Evolutionary conservation across 1,140 invertebrate genomes (phyloP).

Genomic region (Conus betulinus): DNA sequence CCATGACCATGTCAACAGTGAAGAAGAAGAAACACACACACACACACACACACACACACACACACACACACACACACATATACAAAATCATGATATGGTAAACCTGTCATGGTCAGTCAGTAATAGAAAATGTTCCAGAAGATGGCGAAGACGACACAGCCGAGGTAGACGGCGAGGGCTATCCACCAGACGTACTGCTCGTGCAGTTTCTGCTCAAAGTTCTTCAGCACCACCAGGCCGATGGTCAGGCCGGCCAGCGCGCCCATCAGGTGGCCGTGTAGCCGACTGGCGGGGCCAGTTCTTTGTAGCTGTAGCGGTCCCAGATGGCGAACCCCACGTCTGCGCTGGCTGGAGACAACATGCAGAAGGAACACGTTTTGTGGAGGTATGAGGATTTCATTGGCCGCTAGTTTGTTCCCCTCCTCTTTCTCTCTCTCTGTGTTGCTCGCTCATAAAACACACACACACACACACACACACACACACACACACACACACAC

Average conservation of each 20-base stretch:
- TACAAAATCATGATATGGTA: background rate
- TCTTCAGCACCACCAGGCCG: constrained; percentile 95
- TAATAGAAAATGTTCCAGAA: constrained; percentile 85
- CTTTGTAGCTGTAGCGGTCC: constrained; percentile 84
- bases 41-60: constrained; percentile 20
- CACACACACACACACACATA: constrained; percentile 21
- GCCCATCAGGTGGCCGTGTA: constrained; percentile 97
- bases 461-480: too few relatives aligned
- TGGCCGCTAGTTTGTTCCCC: too few relatives aligned
- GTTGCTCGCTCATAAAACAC: too few relatives aligned
- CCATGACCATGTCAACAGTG: too few relatives aligned
- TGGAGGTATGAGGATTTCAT: too few relatives aligned
- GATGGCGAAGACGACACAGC: constrained; percentile 93
- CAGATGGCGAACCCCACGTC: constrained; percentile 98
- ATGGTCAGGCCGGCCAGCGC: constrained; percentile 92
- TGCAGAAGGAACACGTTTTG: too few relatives aligned
- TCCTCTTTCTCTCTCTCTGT: too few relatives aligned
- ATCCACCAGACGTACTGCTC: constrained; percentile 97
- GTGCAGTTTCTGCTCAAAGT: constrained; percentile 96
- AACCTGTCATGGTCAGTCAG: constrained; percentile 21
- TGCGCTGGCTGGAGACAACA: constrained; percentile 83
- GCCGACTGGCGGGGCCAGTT: constrained; percentile 83
- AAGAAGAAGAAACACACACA: background rate
- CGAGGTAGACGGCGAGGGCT: constrained; percentile 92
- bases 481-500: too few relatives aligned